Base-by-base conservation (phyloP, 2,113 vertebrate genomes). In the Tupaia tana region DNA sequence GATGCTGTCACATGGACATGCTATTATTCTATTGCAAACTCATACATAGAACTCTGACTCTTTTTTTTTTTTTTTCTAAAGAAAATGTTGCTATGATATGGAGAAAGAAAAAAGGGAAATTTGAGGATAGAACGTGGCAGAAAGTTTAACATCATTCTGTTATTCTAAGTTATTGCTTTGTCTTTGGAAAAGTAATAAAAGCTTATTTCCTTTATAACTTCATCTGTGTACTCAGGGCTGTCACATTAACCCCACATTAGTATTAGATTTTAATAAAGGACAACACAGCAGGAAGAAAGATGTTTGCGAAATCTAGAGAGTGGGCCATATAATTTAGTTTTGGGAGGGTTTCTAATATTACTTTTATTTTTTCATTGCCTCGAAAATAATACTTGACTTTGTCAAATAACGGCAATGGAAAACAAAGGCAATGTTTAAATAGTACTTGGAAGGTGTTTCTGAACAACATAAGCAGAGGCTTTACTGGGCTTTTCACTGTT, bases 111-210 rank as follows among this genome's bases (percentile, higher is more conserved):
- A 92, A 31, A 27, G 24, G 52, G 56, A 89, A 20, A 92, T 87
- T 7, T 89, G 61, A 96, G 91, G 75, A 64, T 94, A 56, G 66
- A 64, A 93, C 83, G 15, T 88, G 84, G 85, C 96, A 88, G 94
- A 2, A 96, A 98, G 97, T 98, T 98, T 95, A 96, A 97, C 85
- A 97, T 97, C 86, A 84, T 92, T 97, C 94, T 98, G 92, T 98
- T 98, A 98, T 97, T 98, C 96, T 97, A 98, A 98, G 97, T 93
- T 98, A 98, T 94, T 96, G 80, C 95, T 97, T 94, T 96, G 93
- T 98, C 97, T 98, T 96, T 98, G 97, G 90, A 98, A 98, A 99
- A 99, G 98, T 98, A 99, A 99, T 99, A 99, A 98, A 98, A 98
- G 93, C 98, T 98, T 98, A 98, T 99, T 99, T 98, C 96, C 97